These are phyloP conservation scores for Vesta saturnalis DNA, from an alignment of 2,888 invertebrate genomes.

Conservation along the genomic window DNA sequence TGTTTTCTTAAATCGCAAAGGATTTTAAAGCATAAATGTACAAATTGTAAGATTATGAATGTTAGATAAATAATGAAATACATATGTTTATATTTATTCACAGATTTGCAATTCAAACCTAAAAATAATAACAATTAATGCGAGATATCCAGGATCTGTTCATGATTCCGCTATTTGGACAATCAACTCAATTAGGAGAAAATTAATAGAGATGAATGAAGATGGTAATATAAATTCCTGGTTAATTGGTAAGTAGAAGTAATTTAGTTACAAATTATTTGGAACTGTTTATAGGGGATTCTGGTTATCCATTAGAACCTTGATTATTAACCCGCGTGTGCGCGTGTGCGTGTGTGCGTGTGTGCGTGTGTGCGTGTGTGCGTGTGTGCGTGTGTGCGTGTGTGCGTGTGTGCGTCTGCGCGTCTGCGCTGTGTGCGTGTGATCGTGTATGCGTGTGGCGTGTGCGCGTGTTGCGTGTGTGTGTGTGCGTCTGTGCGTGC, in stretches of 20 bases:
- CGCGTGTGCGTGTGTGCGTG: too few relatives aligned
- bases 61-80: too few relatives aligned
- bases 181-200: neutral
- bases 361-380: too few relatives aligned
- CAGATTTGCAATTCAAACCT: neutral
- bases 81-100: neutral
- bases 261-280: neutral
- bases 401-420: too few relatives aligned
- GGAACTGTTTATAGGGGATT: neutral
- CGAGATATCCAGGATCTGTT: neutral
- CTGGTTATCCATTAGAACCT: neutral
- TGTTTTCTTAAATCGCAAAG: neutral
- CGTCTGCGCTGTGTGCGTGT: too few relatives aligned
- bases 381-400: too few relatives aligned
- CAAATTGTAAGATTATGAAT: slow-evolving; percentile 4
- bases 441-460: too few relatives aligned
- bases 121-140: neutral
- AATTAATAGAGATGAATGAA: neutral
- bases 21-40: neutral
- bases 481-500: too few relatives aligned
- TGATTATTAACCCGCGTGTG: neutral
- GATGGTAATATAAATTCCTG: neutral
- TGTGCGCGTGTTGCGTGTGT: too few relatives aligned
- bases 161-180: neutral
- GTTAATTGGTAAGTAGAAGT: neutral